phyloP scores from a whole-genome alignment of 2,888 invertebrate species.

The Dexiosoma caninum region DNA sequence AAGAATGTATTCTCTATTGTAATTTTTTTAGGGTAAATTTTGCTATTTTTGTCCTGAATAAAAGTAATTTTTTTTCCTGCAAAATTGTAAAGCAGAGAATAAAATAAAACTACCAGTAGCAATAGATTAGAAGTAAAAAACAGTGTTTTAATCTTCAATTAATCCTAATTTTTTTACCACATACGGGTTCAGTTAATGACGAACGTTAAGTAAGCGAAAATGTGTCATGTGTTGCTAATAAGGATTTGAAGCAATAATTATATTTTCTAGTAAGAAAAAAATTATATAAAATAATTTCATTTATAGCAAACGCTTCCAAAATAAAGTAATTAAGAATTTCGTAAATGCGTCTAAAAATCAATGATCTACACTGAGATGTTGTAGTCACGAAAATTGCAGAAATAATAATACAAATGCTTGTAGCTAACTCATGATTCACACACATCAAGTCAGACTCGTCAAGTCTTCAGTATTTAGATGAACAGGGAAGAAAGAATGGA shows the following conservation, averaged over 20 bases:
- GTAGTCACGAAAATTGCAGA: no score
- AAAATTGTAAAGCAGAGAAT: not conserved
- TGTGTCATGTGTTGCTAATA: slow-evolving; percentile 50
- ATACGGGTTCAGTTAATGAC: slow-evolving; percentile 6
- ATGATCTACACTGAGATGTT: no score
- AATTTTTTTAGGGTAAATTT: slow-evolving; percentile 41
- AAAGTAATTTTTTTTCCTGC: not conserved
- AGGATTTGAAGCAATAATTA: slow-evolving; percentile 14
- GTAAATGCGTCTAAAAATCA: no score
- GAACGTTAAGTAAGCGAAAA: slow-evolving; percentile 6
- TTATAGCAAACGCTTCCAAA: no score
- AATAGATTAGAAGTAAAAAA: not conserved
- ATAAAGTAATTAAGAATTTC: no score
- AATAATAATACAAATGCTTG: no score
- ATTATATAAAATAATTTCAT: no score
- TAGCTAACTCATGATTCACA: no score
- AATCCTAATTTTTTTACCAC: slow-evolving; percentile 48
- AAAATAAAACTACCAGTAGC: not conserved
- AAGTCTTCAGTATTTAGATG: no score
- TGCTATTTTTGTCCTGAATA: slow-evolving; percentile 47
- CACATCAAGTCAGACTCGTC: no score
- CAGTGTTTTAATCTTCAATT: slow-evolving; percentile 43
- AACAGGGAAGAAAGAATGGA: no score
- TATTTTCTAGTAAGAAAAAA: no score
- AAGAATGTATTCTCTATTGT: not conserved